These are phyloP conservation scores for Rapana venosa DNA, from an alignment of 2,888 invertebrate species.

Conservation along the genomic window DNA sequence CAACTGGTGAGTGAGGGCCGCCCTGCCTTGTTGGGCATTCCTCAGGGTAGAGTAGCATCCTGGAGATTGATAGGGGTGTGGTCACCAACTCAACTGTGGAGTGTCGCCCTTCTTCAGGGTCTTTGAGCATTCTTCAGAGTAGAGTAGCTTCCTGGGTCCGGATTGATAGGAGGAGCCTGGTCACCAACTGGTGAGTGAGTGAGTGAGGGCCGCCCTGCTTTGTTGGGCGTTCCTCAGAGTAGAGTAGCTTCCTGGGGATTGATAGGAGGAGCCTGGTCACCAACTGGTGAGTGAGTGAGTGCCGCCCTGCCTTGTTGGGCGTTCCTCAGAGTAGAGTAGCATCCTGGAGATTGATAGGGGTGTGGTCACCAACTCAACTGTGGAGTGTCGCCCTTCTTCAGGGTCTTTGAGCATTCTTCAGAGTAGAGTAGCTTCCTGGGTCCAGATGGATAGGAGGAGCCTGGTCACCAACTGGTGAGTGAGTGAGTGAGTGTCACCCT, in stretches of 20 bases:
- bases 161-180: neutral
- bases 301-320: neutral
- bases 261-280: neutral
- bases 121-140: too few species aligned
- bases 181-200: neutral
- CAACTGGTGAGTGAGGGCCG: neutral
- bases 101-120: too few species aligned
- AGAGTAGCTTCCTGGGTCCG: too few species aligned
- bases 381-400: neutral
- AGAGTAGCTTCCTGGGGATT: too few species aligned
- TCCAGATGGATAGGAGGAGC: too few species aligned
- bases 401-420: too few species aligned
- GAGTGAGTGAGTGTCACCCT: neutral
- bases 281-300: neutral
- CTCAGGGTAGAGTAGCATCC: conserved; percentile 80
- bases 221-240: too few species aligned
- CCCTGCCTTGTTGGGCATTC: too few species aligned
- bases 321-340: too few species aligned
- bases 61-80: too few species aligned
- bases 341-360: too few species aligned
- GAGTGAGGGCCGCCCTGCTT: neutral
- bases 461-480: neutral
- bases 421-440: too few species aligned
- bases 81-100: conserved; percentile 85
- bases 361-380: neutral